These are phyloP conservation scores for Piezodorus guildinii DNA, from an alignment of 1,140 invertebrate species.

Conservation along the genomic window DNA sequence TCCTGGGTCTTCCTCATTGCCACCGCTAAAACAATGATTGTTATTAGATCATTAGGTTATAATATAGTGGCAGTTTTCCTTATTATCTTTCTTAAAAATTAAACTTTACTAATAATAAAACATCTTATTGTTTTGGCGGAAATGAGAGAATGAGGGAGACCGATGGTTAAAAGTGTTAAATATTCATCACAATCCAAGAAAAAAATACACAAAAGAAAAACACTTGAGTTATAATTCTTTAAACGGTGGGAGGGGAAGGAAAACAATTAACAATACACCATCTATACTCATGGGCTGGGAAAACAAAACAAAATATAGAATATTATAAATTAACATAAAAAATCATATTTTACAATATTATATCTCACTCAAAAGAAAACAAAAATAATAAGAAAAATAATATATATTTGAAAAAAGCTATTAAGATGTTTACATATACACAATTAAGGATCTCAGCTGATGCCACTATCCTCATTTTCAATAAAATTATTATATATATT, in stretches of 20 bases:
- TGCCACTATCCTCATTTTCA: neutral
- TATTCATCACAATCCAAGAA: too few species aligned
- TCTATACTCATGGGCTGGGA: neutral
- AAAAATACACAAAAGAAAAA: neutral
- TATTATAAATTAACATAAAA: neutral
- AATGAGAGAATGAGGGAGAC: too few species aligned
- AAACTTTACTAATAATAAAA: too few species aligned
- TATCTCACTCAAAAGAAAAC: neutral
- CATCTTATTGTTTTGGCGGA: too few species aligned
- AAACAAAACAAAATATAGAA: neutral
- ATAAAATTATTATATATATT: slow-evolving; percentile 5
- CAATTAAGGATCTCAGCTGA: neutral
- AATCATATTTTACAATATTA: neutral
- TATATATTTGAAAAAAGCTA: neutral
- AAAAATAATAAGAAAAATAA: slow-evolving; percentile 2
- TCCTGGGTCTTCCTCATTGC: neutral
- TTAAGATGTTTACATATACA: slow-evolving; percentile 6
- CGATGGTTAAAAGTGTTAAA: too few species aligned
- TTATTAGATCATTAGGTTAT: neutral
- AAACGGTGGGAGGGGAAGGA: neutral
- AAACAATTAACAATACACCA: neutral
- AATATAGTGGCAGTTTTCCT: neutral
- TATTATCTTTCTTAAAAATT: too few species aligned
- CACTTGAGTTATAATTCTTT: neutral
- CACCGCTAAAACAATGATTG: neutral